Evolutionary conservation across 2,797 vertebrate species (phyloP), one percentile per base, ranked within the genome.

Genomic region (Acipenser oxyrinchus): DNA sequence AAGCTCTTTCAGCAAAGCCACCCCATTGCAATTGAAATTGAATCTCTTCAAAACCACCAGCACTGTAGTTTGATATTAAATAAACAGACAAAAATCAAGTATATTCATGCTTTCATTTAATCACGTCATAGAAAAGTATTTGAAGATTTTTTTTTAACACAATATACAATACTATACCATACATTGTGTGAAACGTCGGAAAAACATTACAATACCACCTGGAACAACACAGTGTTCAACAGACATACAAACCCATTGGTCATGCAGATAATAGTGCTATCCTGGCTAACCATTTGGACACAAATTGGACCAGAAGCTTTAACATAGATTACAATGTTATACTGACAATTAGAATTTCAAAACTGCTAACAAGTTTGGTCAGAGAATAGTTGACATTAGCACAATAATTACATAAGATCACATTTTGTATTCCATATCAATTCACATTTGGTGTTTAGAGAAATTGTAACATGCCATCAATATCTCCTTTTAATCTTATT

Each of bases 111-210:
- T 93, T 89, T 90, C 83, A 84, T 98, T 98, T 98, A 98, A 97
- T 98, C 89, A 94, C 91, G 91, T 95, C 90, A 95, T 98, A 95
- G 90, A 96, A 97, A 98, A 97, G 91, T 93, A 90, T 94, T 88
- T 93, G 93, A 86, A 90, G 93, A 94, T 95, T 93, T 92, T 93
- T 92, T 90, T 84, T 90, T 85, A 93, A 91, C 95, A 98, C 95
- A 95, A 96, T 96, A 95, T 93, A 96, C 87, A 95, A 94, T 94
- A 95, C 88, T 92, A 88, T 92, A 94, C 94, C 93, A 95, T 95
- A 97, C 93, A 94, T 92, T 83, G 91, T 96, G 95, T 96, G 93
- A 94, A 93, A 94, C 91, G 88, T 88, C 87, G 81, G 91, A 87
- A 86, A 90, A 86, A 86, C 77, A 78, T 81, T 77, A 79, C 83